phyloP scores from a whole-genome alignment of 2,113 vertebrate genomes.

The Pachypanchax playfairii region DNA sequence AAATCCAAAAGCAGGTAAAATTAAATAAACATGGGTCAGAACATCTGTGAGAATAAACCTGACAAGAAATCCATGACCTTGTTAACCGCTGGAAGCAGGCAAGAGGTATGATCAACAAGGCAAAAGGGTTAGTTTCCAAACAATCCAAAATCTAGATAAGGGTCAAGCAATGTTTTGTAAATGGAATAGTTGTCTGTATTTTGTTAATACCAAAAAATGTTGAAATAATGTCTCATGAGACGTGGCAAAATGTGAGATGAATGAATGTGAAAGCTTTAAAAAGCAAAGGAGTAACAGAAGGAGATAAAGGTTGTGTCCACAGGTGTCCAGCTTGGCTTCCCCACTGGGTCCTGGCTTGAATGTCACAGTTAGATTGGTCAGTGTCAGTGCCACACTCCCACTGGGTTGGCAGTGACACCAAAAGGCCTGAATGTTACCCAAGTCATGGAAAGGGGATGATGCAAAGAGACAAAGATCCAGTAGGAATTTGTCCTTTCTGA shows the following conservation, averaged over 20 bases:
- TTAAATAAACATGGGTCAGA: too few species aligned
- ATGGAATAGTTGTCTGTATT: too few species aligned
- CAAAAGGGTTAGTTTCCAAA: too few species aligned
- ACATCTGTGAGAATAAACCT: too few species aligned
- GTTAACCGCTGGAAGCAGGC: too few species aligned
- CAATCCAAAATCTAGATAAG: too few species aligned
- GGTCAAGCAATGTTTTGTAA: too few species aligned
- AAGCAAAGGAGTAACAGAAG: constrained; percentile 3
- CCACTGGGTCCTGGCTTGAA: constrained; percentile 10
- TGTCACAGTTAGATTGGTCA: constrained; percentile 13
- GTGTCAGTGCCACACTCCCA: neutral
- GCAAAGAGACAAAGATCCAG: neutral
- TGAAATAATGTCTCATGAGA: too few species aligned
- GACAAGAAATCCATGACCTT: too few species aligned
- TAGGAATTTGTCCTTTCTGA: neutral
- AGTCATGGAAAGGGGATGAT: neutral
- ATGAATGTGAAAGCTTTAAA: neutral
- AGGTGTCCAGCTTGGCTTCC: constrained; percentile 11
- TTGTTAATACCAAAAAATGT: too few species aligned
- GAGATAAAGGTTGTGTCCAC: constrained; percentile 19
- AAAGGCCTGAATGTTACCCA: neutral
- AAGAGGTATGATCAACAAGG: too few species aligned
- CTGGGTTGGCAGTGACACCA: neutral
- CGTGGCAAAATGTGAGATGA: neutral
- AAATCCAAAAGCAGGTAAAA: too few species aligned